These are phyloP conservation scores for Drosophila nigromelanica DNA, from an alignment of 1,140 invertebrate species.

Conservation along the genomic window DNA sequence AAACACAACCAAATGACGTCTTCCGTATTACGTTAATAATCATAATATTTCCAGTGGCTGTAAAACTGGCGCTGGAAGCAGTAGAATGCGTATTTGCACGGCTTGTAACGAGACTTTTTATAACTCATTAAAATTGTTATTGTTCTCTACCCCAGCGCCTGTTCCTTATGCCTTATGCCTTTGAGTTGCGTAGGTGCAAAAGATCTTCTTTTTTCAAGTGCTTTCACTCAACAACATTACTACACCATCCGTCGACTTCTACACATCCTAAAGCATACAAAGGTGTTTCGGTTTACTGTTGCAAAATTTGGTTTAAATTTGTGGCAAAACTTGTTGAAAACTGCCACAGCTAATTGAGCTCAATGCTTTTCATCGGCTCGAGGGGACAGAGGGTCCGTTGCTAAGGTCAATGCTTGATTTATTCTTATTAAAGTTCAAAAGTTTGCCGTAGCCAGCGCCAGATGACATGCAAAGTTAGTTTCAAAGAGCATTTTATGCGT, in stretches of 20 bases:
- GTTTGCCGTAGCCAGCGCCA: conserved; percentile 31
- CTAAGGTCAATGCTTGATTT: conserved; percentile 51
- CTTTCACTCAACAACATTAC: background rate
- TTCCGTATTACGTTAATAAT: conserved; percentile 6
- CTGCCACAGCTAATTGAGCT: conserved; percentile 8
- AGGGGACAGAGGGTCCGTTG: background rate
- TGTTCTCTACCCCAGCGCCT: conserved; percentile 33
- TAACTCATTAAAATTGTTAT: conserved; percentile 76
- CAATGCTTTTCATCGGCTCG: background rate
- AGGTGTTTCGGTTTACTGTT: conserved; percentile 26
- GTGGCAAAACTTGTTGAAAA: conserved; percentile 46
- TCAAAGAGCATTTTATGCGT: background rate
- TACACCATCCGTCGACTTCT: too few relatives aligned
- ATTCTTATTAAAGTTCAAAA: conserved; percentile 54
- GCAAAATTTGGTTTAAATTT: conserved; percentile 55
- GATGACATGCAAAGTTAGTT: conserved; percentile 59
- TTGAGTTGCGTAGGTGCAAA: conserved; percentile 32
- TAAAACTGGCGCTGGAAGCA: conserved; percentile 11
- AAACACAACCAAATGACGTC: too few relatives aligned
- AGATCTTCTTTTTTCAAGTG: conserved; percentile 5
- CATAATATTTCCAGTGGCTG: conserved; percentile 6
- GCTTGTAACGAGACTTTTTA: conserved; percentile 68
- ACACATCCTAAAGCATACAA: too few relatives aligned
- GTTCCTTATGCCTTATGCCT: too few relatives aligned
- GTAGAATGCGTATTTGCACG: conserved; percentile 22